Percentiles rank a stretch among this genome's conserved stretches.
Conservation (phyloP, 1,140 invertebrate species). For the Armadillidium nasatum region DNA sequence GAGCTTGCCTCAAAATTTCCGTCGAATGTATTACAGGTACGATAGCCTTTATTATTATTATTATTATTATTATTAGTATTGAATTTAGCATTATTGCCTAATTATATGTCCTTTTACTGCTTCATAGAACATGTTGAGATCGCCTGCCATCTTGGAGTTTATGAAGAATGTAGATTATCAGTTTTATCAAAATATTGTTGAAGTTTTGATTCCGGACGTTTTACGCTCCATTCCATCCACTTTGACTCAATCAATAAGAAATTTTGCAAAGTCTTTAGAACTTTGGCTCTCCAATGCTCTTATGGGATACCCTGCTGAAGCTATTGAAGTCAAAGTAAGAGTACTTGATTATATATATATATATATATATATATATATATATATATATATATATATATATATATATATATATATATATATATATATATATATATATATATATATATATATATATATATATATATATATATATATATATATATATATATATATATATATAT, state of each 20-base stretch:
- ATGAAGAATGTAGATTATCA: constrained; percentile 77
- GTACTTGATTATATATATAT: no score
- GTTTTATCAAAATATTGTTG: constrained; percentile 93
- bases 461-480: no score
- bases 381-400: no score
- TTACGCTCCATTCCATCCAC: constrained; percentile 86
- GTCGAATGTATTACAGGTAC: not conserved
- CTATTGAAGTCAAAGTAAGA: constrained; percentile 73
- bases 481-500: no score
- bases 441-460: no score
- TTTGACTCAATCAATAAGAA: constrained; percentile 86
- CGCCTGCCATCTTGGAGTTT: constrained; percentile 62
- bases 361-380: no score
- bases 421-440: no score
- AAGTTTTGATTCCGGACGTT: constrained; percentile 93
- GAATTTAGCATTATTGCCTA: not conserved
- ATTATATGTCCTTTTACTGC: not conserved
- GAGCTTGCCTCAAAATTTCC: not conserved
- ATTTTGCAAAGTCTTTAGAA: constrained; percentile 88
- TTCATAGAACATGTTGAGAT: constrained; percentile 33
- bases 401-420: no score
- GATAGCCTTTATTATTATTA: not conserved
- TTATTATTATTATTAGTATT: no score
- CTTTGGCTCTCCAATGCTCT: constrained; percentile 80
- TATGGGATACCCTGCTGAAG: constrained; percentile 74